Evolutionary conservation across 2,113 vertebrate genomes (phyloP), one percentile per base, ranked within the genome.

Genomic region (Brevimyrus niger): DNA sequence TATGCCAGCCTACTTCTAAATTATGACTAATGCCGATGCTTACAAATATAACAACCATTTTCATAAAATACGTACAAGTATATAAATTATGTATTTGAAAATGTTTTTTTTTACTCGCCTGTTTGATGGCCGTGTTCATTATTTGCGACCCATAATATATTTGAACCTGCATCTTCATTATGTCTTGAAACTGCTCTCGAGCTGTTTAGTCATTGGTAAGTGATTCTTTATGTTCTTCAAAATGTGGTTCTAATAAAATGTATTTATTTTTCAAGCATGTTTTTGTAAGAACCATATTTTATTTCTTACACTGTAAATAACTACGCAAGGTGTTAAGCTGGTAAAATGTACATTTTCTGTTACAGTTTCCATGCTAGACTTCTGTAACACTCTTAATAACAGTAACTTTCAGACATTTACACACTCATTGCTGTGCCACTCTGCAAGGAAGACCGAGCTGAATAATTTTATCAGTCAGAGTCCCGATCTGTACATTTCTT

Each of bases 111-210:
- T 87, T 87, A 17, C 50, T 53, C 19, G n/a, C 23, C 13, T 51
- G 23, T 86, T 17, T 80, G 35, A 80, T 86, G 42, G 85, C 23
- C 17, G n/a, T 51, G 21, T 86, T 51, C 48, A 51, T 86, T 51
- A 51, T 86, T 86, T 86, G 38, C n/a, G 48, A 86, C 85, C 27
- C 11, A 86, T 86, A 35, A 53, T 51, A 86, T 86, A 51, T 51
- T 86, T 86, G 27, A 86, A 27, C 27, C n/a, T 80, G 35, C 38
- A 80, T 19, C 73, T 42, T 80, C 31, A 80, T 80, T 80, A 38
- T 38, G 2, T 80, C 35, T 19, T 80, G 35, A n/a, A 42, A 84
- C 42, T 46, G 82, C 82, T 15, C 9, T 27, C 5, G n/a, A 17
- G 13, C 44, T 87, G 48, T 53, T 51, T 87, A 87, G n/a, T 55